Evolutionary conservation across 2,797 vertebrate species (phyloP), one percentile per base, ranked within the genome.

Genomic region (Podarcis siculus): DNA sequence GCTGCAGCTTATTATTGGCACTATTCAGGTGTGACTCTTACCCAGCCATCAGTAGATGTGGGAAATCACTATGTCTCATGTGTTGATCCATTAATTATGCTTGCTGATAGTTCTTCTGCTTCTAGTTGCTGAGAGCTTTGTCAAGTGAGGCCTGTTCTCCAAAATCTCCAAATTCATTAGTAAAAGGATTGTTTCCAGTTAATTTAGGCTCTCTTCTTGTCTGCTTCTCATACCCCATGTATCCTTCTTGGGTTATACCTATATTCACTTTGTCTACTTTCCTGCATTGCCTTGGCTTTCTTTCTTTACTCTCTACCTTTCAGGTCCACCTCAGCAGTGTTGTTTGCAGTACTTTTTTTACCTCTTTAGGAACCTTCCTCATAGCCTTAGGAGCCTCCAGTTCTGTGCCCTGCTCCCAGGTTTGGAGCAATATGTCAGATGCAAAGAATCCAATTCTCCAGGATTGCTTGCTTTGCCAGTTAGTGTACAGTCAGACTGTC

Each of bases 1-100:
- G 93, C 27, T 55, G 61, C 37, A 93, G 81, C 93, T 92, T 92
- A 87, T 93, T 93, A 82, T 86, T 91, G 93, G 87, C 7, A 91
- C 2, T 39, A 93, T 86, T 7, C 88, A 30, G 86, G 8, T 90
- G 67, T 94, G 94, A 94, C 93, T 96, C 87, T 95, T 95, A 94
- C 94, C 92, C 95, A 96, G 95, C 92, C 95, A 95, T 93, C 86
- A 86, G 92, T 86, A 92, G 71, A 42, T 32, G 58, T n/a, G 19
- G 27, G 8, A 72, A 88, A 88, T 27, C 30, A 37, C 84, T 30
- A 25, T 69, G 39, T 23, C n/a, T 82, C 30, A 82, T 32, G 37
- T 42, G 8, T 39, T 58, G 30, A 55, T 80, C 69, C 12, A 64
- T 4, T 69, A 69, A 42, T 42, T 42, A 25, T 32, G 19, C 35